Conservation (phyloP, 2,888 invertebrate genomes). For the Conus canariensis region DNA sequence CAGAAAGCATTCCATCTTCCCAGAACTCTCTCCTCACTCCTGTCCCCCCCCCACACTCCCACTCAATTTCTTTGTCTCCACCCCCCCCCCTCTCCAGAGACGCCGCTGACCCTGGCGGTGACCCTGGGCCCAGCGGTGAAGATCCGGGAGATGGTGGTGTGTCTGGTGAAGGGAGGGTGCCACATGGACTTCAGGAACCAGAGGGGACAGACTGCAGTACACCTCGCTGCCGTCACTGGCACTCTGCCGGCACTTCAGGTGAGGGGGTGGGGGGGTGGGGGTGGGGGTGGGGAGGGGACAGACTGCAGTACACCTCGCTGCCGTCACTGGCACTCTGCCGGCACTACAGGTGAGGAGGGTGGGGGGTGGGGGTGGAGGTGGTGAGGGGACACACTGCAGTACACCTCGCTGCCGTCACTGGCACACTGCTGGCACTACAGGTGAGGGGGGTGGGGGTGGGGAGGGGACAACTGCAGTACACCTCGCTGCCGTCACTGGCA, state of each 20-base stretch:
- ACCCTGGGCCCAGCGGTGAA: constrained; percentile 82
- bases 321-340: constrained; percentile 79
- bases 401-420: constrained; percentile 89
- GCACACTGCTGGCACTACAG: too few relatives aligned
- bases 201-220: constrained; percentile 84
- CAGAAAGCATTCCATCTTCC: too few relatives aligned
- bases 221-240: constrained; percentile 87
- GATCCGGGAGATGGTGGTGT: constrained; percentile 89
- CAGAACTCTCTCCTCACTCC: background rate
- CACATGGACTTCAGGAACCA: constrained; percentile 96
- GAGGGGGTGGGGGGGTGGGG: constrained; percentile 75
- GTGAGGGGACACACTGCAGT: constrained; percentile 84
- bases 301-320: constrained; percentile 92
- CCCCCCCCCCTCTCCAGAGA: constrained; percentile 84
- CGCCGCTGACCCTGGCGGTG: constrained; percentile 89
- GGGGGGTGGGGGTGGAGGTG: background rate
- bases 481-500: too few relatives aligned
- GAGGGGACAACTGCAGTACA: too few relatives aligned
- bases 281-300: background rate
- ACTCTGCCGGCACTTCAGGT: constrained; percentile 52
- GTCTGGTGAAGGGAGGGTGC: constrained; percentile 97
- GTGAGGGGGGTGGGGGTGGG: too few relatives aligned
- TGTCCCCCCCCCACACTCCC: background rate
- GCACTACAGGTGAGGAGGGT: background rate
- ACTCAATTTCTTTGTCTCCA: background rate